Base-by-base conservation (phyloP, 2,113 vertebrate genomes). In the Arothron firmamentum region DNA sequence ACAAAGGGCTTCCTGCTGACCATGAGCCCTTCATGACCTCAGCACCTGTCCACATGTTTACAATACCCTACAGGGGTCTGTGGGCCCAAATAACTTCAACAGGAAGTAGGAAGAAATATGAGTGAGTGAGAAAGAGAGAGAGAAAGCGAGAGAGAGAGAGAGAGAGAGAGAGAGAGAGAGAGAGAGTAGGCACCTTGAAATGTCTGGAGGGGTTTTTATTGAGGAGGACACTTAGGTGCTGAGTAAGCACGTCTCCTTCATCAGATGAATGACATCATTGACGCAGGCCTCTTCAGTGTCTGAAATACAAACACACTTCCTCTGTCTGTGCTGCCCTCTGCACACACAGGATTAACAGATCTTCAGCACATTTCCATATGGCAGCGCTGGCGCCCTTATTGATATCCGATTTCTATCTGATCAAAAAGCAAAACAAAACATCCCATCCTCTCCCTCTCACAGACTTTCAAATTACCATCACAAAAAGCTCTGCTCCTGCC, bases 21-120 rank as follows among this genome's bases (percentile, higher is more conserved):
- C 75, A 69, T 76, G 75, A 56, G 72, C 65, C 53, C 77, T 80
- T 65, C 52, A 60, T 70, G 77, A 78, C 56, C 63, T 57, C 65
- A 70, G 81, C 87, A 88, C 87, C 87, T 88, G 87, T 86, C 77
- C 54, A 41, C 68, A 46, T 76, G 75, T 83, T 87, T 83, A 84
- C 75, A 74, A 59, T 84, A 52, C 65, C 71, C 62, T 70, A 25
- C 48, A 70, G 50, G 47, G 52, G 64, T 51, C 20, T 41, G 70
- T 75, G 62, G 69, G 75, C 67, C 70, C 67, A 55, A 75, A 65
- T 67, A 61, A 67, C 68, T 67, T 28, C 38, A 59, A 43, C 4
- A 42, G 49, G 64, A 74, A 77, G 68, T 52, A 38, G 34, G 34
- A 38, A 10, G 6, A 38, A 38, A 38, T 38, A 11, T 38, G 34